Evolutionary conservation across 2,888 invertebrate species (phyloP).

Genomic region (Ophonus ardosiacus): DNA sequence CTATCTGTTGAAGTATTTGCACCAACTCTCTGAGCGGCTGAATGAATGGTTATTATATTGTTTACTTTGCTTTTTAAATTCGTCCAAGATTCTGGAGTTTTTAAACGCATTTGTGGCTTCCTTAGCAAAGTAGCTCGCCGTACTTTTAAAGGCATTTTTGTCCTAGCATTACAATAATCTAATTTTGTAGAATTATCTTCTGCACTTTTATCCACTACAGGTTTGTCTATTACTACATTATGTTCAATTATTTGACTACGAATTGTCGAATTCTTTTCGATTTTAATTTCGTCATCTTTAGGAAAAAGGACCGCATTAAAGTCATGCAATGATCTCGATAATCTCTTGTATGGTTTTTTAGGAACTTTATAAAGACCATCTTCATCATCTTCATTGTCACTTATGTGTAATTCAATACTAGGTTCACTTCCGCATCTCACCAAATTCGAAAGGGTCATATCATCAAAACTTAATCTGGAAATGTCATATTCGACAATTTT

Average conservation of each 20-base stretch:
- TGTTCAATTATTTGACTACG: constrained; percentile 56
- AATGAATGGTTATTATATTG: constrained; percentile 72
- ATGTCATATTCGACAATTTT: constrained; percentile 54
- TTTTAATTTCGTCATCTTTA: constrained; percentile 37
- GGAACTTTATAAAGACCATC: constrained; percentile 74
- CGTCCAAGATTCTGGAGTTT: constrained; percentile 72
- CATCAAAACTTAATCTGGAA: constrained; percentile 27
- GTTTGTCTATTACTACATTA: constrained; percentile 45
- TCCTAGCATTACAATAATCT: constrained; percentile 71
- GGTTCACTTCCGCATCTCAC: constrained; percentile 74
- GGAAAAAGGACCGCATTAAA: constrained; percentile 71
- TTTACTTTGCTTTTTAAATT: constrained; percentile 72
- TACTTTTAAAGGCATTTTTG: constrained; percentile 70
- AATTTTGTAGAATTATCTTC: constrained; percentile 65
- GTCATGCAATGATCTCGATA: constrained; percentile 73
- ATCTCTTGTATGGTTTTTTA: constrained; percentile 66
- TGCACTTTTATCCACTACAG: constrained; percentile 33
- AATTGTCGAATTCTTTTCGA: neutral
- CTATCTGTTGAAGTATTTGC: constrained; percentile 71
- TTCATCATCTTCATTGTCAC: constrained; percentile 67
- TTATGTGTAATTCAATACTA: constrained; percentile 68
- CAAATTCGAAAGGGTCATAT: constrained; percentile 58
- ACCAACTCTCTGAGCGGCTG: constrained; percentile 73
- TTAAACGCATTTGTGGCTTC: constrained; percentile 69
- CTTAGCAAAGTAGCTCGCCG: constrained; percentile 70